phyloP scores from a whole-genome alignment of 2,113 vertebrate genomes.

The Podarcis muralis region DNA sequence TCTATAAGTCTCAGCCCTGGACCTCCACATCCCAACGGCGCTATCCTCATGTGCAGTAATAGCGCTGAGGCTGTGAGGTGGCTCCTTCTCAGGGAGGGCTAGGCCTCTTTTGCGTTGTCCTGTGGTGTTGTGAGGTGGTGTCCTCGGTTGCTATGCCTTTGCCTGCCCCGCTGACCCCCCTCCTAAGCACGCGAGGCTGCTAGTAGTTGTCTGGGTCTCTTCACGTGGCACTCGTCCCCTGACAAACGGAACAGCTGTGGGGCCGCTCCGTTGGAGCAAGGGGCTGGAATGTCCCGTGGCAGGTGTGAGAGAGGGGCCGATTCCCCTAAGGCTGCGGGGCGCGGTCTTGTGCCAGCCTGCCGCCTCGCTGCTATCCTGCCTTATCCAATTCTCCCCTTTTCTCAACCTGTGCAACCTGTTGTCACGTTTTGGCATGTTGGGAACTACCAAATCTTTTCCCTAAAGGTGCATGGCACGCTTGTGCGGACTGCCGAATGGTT shows the following conservation, averaged over 20 bases:
- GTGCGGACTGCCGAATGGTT: not conserved
- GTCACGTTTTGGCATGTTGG: not conserved
- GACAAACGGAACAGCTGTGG: conserved; percentile 9
- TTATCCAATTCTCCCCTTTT: not conserved
- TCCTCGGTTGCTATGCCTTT: not conserved
- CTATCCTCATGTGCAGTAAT: not conserved
- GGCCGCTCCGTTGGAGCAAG: not conserved
- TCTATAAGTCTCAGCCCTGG: not conserved
- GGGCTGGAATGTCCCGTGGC: conserved; percentile 4
- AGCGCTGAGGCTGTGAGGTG: not conserved
- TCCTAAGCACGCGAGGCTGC: not conserved
- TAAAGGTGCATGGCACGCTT: too few species aligned
- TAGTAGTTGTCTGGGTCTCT: not conserved
- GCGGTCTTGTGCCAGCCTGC: not conserved
- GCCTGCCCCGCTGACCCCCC: not conserved
- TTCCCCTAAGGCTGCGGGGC: not conserved
- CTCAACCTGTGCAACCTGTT: not conserved
- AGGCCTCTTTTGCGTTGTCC: not conserved
- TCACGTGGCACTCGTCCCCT: not conserved
- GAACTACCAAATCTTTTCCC: not conserved
- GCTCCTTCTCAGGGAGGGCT: not conserved
- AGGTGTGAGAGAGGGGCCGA: not conserved
- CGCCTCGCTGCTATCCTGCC: not conserved
- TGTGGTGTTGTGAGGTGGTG: not conserved
- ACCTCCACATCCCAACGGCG: not conserved